A percentile compares a stretch with the other conserved stretches of the same genome.
These are phyloP conservation scores for Matsumyia berberina DNA, from an alignment of 2,888 invertebrate genomes.

Conservation along the genomic window DNA sequence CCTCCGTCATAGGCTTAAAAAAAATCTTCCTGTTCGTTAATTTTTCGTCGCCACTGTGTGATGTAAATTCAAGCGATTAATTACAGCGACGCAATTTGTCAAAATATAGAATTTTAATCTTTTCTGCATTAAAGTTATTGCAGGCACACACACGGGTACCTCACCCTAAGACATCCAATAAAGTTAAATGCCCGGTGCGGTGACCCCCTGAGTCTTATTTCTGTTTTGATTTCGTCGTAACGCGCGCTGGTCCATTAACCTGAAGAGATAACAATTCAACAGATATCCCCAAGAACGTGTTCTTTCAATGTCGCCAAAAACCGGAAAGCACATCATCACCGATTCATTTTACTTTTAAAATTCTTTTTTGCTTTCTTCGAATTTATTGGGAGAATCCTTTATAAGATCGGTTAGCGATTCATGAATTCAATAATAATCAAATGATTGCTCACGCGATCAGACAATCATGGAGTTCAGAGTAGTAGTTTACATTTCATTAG, in stretches of 20 bases:
- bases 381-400: slow-evolving; percentile 26
- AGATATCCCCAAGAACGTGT: background rate
- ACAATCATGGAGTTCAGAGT: slow-evolving; percentile 28
- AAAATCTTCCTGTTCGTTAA: no score
- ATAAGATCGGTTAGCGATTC: slow-evolving; percentile 33
- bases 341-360: no score
- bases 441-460: slow-evolving; percentile 22
- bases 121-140: no score
- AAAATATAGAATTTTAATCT: no score
- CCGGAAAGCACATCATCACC: background rate
- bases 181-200: no score
- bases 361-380: background rate
- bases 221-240: background rate
- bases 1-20: no score
- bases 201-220: background rate
- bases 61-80: no score
- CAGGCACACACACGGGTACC: no score
- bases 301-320: background rate
- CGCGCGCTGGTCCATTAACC: background rate
- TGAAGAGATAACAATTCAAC: background rate
- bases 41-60: no score
- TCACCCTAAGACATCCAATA: no score
- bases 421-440: slow-evolving; percentile 16
- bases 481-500: slow-evolving; percentile 7
- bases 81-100: no score